Conservation (phyloP, 2,797 vertebrate species). For the Anabas testudineus region DNA sequence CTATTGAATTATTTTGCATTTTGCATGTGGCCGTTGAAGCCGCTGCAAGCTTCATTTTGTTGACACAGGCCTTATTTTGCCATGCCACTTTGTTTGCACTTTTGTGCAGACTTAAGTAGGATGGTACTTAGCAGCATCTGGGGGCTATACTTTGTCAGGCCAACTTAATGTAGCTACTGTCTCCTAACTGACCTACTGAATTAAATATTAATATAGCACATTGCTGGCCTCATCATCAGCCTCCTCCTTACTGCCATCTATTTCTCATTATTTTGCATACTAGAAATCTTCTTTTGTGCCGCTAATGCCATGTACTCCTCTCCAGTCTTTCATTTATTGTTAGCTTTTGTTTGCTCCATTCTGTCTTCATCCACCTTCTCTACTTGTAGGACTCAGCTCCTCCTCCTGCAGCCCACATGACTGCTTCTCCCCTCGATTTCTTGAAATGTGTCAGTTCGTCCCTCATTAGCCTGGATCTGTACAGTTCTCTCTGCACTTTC, state of each 20-base stretch:
- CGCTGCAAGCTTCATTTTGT: constrained; percentile 41
- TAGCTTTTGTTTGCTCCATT: constrained; percentile 10
- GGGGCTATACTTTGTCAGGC: constrained; percentile 67
- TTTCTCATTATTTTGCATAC: constrained; percentile 55
- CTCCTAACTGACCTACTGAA: constrained; percentile 70
- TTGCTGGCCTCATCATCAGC: constrained; percentile 64
- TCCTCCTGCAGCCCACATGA: constrained; percentile 18
- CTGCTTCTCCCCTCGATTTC: constrained; percentile 32
- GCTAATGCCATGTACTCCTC: constrained; percentile 19
- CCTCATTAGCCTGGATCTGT: constrained; percentile 61
- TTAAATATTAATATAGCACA: constrained; percentile 73
- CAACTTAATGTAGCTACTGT: constrained; percentile 70
- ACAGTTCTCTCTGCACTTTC: constrained; percentile 36
- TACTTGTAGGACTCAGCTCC: constrained; percentile 12
- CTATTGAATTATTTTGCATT: constrained; percentile 1
- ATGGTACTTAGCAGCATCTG: constrained; percentile 64
- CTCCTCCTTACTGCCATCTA: constrained; percentile 37
- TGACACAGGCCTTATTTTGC: constrained; percentile 53
- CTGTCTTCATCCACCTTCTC: constrained; percentile 22
- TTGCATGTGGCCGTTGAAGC: constrained; percentile 41
- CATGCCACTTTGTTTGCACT: constrained; percentile 62
- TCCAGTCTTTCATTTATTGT: constrained; percentile 14
- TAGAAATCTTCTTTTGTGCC: constrained; percentile 36
- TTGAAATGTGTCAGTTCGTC: constrained; percentile 56
- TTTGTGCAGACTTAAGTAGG: constrained; percentile 60